Evolutionary conservation across 2,888 invertebrate genomes (phyloP).

Genomic region (Catocala nupta): DNA sequence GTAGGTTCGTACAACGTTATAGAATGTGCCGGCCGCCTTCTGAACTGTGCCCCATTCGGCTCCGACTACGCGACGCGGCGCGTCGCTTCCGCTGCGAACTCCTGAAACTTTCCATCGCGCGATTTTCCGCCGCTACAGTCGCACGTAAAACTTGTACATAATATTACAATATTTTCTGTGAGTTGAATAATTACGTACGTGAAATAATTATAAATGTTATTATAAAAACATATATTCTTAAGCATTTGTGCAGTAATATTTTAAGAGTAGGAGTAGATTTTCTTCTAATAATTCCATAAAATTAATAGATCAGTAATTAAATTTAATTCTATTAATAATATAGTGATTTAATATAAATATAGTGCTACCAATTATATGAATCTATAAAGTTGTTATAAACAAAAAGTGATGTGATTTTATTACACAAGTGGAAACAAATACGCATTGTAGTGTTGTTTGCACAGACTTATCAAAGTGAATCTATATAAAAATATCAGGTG

Average conservation of each 20-base stretch:
- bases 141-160: slow-evolving; percentile 33
- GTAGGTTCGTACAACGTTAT: slow-evolving; percentile 52
- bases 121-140: slow-evolving; percentile 39
- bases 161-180: slow-evolving; percentile 6
- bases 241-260: too few relatives aligned
- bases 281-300: not conserved
- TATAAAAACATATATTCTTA: too few relatives aligned
- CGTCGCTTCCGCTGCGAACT: slow-evolving; percentile 60
- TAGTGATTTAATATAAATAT: not conserved
- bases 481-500: slow-evolving; percentile 61
- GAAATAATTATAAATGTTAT: too few relatives aligned
- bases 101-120: slow-evolving; percentile 72
- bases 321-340: not conserved
- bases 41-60: slow-evolving; percentile 67
- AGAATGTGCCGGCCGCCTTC: slow-evolving; percentile 33
- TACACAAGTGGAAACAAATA: slow-evolving; percentile 42
- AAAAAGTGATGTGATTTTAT: slow-evolving; percentile 42
- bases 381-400: not conserved
- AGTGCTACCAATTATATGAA: not conserved
- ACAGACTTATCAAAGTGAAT: slow-evolving; percentile 59
- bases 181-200: not conserved
- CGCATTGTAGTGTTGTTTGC: slow-evolving; percentile 48
- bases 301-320: too few relatives aligned
- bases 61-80: slow-evolving; percentile 67
- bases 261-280: not conserved